Percentiles rank a stretch among this genome's conserved stretches.
Conservation (phyloP, 2,113 vertebrate genomes). For the Megaceryle maxima region DNA sequence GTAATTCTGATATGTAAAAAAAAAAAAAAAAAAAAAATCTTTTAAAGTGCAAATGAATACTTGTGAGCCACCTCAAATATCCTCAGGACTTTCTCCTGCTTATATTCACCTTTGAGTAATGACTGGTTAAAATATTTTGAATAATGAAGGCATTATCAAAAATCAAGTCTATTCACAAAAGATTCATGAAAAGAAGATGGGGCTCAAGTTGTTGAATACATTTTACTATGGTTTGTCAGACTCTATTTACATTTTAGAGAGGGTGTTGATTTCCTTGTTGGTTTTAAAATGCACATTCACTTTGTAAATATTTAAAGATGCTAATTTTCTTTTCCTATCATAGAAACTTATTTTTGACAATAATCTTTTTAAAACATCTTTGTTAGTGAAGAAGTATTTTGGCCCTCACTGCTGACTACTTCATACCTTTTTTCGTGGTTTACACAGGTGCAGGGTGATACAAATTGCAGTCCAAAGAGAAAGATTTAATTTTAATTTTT, state of each 20-base stretch:
- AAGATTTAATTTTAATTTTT: not conserved
- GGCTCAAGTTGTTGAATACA: not conserved
- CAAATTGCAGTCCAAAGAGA: not conserved
- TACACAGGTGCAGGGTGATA: slow-evolving; percentile 25
- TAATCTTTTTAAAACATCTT: slow-evolving; percentile 13
- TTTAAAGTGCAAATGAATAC: slow-evolving; percentile 33
- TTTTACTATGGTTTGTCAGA: slow-evolving; percentile 11
- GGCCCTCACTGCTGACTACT: not conserved
- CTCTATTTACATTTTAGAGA: slow-evolving; percentile 16
- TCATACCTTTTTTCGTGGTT: slow-evolving; percentile 34
- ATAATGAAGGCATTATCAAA: slow-evolving; percentile 40
- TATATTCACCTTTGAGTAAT: slow-evolving; percentile 1
- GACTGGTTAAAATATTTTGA: slow-evolving; percentile 37
- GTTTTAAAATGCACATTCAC: not conserved
- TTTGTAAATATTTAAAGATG: slow-evolving; percentile 44
- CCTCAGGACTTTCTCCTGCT: not conserved
- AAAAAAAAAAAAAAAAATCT: not conserved
- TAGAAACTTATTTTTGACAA: not conserved
- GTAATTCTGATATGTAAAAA: not conserved
- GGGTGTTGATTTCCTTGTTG: slow-evolving; percentile 22
- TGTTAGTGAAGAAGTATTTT: not conserved
- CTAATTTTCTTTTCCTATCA: slow-evolving; percentile 28
- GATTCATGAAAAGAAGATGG: not conserved
- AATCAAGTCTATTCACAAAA: slow-evolving; percentile 58
- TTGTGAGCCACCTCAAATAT: not conserved